phyloP scores from a whole-genome alignment of 1,140 invertebrate species.

The Caenorhabditis inopinata region DNA sequence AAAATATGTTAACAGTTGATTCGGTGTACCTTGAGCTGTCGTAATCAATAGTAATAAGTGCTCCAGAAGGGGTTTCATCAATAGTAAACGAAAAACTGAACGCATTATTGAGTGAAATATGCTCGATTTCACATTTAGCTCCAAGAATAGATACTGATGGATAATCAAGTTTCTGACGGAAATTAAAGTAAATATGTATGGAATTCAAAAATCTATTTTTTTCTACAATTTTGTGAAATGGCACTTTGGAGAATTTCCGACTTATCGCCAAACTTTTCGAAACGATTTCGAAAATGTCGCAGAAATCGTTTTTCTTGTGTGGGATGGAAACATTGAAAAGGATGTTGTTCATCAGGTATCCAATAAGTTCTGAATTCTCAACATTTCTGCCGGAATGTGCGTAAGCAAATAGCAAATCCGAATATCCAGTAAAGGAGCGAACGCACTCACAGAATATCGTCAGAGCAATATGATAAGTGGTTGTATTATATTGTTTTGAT shows the following conservation, averaged over 20 bases:
- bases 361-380: slow-evolving; percentile 51
- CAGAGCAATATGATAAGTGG: slow-evolving; percentile 27
- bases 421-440: slow-evolving; percentile 22
- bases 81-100: slow-evolving; percentile 57
- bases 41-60: slow-evolving; percentile 49
- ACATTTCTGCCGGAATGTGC: slow-evolving; percentile 51
- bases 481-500: slow-evolving; percentile 36
- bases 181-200: slow-evolving; percentile 56
- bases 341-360: slow-evolving; percentile 60
- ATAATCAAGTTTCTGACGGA: slow-evolving; percentile 58
- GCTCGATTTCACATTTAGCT: slow-evolving; percentile 38
- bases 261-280: neutral
- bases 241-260: slow-evolving; percentile 47
- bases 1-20: slow-evolving; percentile 28
- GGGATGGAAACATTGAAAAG: slow-evolving; percentile 43
- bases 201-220: slow-evolving; percentile 1
- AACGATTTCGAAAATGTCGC: slow-evolving; percentile 37
- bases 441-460: slow-evolving; percentile 28
- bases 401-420: neutral
- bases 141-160: slow-evolving; percentile 50
- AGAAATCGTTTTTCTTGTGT: neutral
- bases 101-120: slow-evolving; percentile 54
- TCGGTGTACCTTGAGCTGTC: slow-evolving; percentile 23
- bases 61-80: slow-evolving; percentile 48
- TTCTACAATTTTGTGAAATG: slow-evolving; percentile 55